Evolutionary conservation across 2,888 invertebrate genomes (phyloP).

Genomic region (Bugula neritina): DNA sequence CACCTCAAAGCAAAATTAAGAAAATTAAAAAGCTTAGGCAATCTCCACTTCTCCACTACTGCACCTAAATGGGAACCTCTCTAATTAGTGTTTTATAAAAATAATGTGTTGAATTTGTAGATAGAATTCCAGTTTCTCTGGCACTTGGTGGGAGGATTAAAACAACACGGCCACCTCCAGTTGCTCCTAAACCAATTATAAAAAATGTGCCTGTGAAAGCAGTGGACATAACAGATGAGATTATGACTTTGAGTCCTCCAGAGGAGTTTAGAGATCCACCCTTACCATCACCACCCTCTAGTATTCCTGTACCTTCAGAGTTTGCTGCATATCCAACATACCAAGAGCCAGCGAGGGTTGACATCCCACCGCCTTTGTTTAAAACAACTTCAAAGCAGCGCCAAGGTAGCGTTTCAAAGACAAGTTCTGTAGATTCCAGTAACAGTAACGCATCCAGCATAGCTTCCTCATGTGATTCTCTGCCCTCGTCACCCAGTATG

Average conservation of each 20-base stretch:
- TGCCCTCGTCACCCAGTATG: neutral
- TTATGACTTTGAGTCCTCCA: conserved; percentile 8
- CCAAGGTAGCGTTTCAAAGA: conserved; percentile 8
- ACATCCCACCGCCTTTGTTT: neutral
- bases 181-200: neutral
- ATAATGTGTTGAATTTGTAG: neutral
- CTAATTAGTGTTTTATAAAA: no score
- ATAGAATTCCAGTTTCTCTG: neutral
- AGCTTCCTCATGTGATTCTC: neutral
- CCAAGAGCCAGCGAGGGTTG: neutral
- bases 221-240: neutral
- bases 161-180: neutral
- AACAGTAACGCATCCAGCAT: conserved; percentile 4
- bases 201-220: neutral
- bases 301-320: neutral
- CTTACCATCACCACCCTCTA: neutral
- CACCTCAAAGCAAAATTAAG: no score
- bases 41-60: no score
- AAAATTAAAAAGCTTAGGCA: no score
- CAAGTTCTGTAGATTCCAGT: conserved; percentile 7
- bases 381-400: neutral
- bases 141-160: neutral
- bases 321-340: neutral
- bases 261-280: conserved; percentile 19
- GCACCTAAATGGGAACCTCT: no score